Percentiles rank a stretch among this genome's conserved stretches.
Evolutionary conservation across 2,113 vertebrate genomes (phyloP).

Genomic region (Tursiops truncatus): DNA sequence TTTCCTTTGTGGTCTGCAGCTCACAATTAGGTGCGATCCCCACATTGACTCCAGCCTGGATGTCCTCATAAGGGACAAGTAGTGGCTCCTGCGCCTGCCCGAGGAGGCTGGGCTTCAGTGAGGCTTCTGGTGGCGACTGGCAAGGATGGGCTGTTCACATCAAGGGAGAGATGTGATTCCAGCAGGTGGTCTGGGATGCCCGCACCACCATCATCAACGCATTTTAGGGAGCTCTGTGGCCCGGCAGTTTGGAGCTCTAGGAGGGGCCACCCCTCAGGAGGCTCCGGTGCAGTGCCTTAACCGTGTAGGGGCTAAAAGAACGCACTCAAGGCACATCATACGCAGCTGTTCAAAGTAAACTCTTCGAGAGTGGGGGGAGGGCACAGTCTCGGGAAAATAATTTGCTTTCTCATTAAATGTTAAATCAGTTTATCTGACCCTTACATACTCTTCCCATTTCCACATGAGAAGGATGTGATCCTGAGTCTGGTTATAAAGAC

Average conservation of each 20-base stretch:
- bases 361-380: neutral
- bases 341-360: neutral
- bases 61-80: neutral
- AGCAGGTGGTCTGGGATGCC: neutral
- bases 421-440: neutral
- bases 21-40: neutral
- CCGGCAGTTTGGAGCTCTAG: neutral
- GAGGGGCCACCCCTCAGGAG: neutral
- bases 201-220: neutral
- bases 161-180: neutral
- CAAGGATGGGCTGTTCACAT: neutral
- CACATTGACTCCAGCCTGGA: neutral
- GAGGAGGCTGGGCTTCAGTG: neutral
- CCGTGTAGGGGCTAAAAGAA: neutral
- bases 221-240: neutral
- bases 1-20: neutral
- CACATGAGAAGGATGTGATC: neutral
- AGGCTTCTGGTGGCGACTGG: neutral
- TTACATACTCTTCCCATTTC: neutral
- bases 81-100: neutral
- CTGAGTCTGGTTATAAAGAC: neutral
- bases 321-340: neutral
- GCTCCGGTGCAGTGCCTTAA: neutral
- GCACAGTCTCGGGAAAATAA: neutral
- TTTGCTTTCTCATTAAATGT: slow-evolving; percentile 29